Evolutionary conservation across 1,140 invertebrate genomes (phyloP).

Genomic region (Monochamus saltuarius): DNA sequence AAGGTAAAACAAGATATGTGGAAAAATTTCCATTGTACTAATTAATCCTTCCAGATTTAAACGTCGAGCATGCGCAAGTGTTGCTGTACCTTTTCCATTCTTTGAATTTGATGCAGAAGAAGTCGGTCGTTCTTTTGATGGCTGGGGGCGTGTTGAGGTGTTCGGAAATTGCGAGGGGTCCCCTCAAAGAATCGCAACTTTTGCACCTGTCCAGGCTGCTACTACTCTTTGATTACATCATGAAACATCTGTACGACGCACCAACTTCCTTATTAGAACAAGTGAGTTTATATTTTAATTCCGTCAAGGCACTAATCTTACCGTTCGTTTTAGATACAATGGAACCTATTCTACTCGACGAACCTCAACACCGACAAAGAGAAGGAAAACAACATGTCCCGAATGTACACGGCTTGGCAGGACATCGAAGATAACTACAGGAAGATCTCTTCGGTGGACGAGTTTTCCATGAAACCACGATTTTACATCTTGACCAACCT

Average conservation of each 20-base stretch:
- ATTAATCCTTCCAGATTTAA: slow-evolving; percentile 72
- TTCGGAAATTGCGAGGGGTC: slow-evolving; percentile 63
- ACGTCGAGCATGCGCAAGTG: slow-evolving; percentile 93
- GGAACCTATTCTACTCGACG: slow-evolving; percentile 76
- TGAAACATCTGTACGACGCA: slow-evolving; percentile 92
- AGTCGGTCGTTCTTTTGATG: slow-evolving; percentile 82
- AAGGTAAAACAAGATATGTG: slow-evolving; percentile 55
- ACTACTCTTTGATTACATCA: slow-evolving; percentile 91
- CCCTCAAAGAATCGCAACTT: slow-evolving; percentile 69
- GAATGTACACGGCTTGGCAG: slow-evolving; percentile 75
- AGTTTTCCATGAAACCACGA: slow-evolving; percentile 78
- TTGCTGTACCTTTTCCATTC: slow-evolving; percentile 93
- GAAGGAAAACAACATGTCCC: slow-evolving; percentile 58
- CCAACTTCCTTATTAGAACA: slow-evolving; percentile 74
- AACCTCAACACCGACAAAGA: slow-evolving; percentile 59
- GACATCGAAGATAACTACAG: slow-evolving; percentile 80
- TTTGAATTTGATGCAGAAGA: slow-evolving; percentile 94
- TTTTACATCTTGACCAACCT: slow-evolving; percentile 81
- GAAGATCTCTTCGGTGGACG: slow-evolving; percentile 70
- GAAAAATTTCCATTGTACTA: not conserved
- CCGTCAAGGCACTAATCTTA: no score
- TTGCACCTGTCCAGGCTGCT: slow-evolving; percentile 81
- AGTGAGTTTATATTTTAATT: no score
- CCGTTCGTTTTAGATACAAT: slow-evolving; percentile 82
- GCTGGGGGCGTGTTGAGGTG: slow-evolving; percentile 69